These are phyloP conservation scores for Eulemur rubriventer DNA, from an alignment of 2,797 vertebrate genomes.

Conservation along the genomic window DNA sequence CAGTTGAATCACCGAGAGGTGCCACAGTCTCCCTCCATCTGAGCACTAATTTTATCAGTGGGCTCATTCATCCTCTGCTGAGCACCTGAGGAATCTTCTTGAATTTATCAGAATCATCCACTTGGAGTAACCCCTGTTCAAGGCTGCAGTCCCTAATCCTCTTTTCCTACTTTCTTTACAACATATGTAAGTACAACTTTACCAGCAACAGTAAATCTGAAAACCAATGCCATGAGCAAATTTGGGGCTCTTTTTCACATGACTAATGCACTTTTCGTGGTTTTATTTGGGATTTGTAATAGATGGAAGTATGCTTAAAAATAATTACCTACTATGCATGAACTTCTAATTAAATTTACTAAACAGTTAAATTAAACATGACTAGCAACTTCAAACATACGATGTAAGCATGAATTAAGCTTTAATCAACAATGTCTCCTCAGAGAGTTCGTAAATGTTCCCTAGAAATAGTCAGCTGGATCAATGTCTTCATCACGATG, in stretches of 20 bases:
- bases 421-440: neutral
- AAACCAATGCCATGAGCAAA: neutral
- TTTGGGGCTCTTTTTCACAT: neutral
- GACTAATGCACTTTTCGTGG: neutral
- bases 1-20: neutral
- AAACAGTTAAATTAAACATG: conserved; percentile 31
- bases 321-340: neutral
- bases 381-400: neutral
- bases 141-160: neutral
- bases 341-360: conserved; percentile 26
- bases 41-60: neutral
- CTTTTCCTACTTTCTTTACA: neutral
- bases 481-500: neutral
- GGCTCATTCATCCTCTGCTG: neutral
- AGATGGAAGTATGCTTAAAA: conserved; percentile 15
- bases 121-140: neutral
- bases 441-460: neutral
- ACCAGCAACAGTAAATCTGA: neutral
- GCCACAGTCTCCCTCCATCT: neutral
- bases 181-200: neutral
- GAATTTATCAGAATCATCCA: neutral
- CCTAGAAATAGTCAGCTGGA: neutral
- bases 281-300: conserved; percentile 14
- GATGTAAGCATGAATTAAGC: neutral
- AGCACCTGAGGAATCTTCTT: neutral